A percentile compares a stretch with the other conserved stretches of the same genome.
Evolutionary conservation across 1,140 invertebrate genomes (phyloP).

Genomic region (Acyrthosiphon pisum): DNA sequence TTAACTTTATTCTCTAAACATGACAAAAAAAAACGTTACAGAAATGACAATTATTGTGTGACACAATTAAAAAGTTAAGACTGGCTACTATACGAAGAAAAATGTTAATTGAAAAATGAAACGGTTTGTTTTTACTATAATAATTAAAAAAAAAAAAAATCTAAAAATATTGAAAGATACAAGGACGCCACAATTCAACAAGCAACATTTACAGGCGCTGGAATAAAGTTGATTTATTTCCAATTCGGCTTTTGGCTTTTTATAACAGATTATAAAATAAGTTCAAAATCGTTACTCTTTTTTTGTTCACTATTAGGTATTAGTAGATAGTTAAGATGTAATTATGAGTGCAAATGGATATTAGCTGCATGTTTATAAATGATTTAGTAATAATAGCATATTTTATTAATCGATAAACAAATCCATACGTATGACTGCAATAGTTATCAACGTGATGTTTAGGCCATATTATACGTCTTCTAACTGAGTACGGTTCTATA

Average conservation of each 20-base stretch:
- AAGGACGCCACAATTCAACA: constrained; percentile 47
- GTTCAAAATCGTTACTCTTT: background rate
- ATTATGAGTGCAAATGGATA: background rate
- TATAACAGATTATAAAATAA: background rate
- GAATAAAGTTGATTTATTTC: constrained; percentile 35
- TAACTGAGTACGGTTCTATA: background rate
- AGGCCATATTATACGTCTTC: background rate
- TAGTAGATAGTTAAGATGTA: background rate
- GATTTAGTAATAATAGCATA: background rate
- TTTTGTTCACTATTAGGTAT: background rate
- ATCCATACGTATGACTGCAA: background rate
- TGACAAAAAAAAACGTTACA: background rate
- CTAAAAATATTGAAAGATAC: constrained; percentile 17
- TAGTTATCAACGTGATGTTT: background rate
- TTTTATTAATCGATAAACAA: background rate
- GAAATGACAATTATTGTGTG: background rate
- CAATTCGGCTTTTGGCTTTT: constrained; percentile 54
- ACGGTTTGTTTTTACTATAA: background rate
- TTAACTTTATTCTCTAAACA: background rate
- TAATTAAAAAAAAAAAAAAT: constrained; percentile 1
- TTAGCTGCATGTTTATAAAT: background rate
- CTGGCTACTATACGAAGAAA: background rate
- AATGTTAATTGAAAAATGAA: background rate
- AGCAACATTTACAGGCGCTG: constrained; percentile 54
- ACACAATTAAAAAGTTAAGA: background rate